Evolutionary conservation across 1,140 invertebrate species (phyloP).

Genomic region (Nasonia longicornis): DNA sequence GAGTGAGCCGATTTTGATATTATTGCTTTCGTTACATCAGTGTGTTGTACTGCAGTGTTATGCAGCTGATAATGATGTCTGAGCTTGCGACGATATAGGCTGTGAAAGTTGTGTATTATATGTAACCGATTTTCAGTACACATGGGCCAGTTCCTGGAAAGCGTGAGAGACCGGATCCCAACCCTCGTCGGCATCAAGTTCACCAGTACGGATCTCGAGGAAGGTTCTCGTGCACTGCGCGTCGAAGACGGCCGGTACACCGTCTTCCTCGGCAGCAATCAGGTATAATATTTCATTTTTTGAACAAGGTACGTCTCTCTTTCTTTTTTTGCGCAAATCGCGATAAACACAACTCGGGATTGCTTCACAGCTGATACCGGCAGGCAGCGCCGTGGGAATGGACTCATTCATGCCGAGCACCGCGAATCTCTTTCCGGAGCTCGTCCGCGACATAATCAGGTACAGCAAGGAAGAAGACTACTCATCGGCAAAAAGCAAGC

Average conservation of each 20-base stretch:
- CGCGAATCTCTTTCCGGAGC: constrained; percentile 73
- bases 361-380: constrained; percentile 51
- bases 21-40: neutral
- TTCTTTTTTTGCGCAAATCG: too few species aligned
- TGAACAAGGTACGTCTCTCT: too few species aligned
- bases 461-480: constrained; percentile 48
- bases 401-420: constrained; percentile 76
- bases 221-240: constrained; percentile 73
- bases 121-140: constrained; percentile 71
- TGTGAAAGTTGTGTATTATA: too few species aligned
- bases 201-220: constrained; percentile 75
- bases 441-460: constrained; percentile 63
- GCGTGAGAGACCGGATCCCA: constrained; percentile 73
- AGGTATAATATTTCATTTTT: constrained; percentile 49
- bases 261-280: constrained; percentile 72
- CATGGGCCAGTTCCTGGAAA: constrained; percentile 77
- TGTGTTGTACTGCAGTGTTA: too few species aligned
- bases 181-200: constrained; percentile 83
- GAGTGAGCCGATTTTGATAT: constrained; percentile 69
- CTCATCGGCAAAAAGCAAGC: constrained; percentile 9
- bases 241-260: constrained; percentile 68
- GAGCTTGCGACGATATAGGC: too few species aligned
- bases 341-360: too few species aligned
- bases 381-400: constrained; percentile 74
- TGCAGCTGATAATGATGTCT: too few species aligned